These are phyloP conservation scores for Leguminivora glycinivorella DNA, from an alignment of 1,140 invertebrate species.

Conservation along the genomic window DNA sequence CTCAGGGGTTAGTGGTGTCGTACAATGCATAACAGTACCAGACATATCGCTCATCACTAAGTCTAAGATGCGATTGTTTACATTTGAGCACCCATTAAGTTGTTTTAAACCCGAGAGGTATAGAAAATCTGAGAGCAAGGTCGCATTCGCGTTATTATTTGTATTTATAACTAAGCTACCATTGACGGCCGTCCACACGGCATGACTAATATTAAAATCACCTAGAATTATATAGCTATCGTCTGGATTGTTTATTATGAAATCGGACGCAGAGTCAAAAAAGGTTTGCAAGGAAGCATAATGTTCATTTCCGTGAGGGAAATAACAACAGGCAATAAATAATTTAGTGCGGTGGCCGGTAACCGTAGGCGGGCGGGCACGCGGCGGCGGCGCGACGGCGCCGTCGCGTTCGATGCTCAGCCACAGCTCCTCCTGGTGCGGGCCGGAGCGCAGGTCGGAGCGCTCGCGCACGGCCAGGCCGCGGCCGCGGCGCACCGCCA, in stretches of 20 bases:
- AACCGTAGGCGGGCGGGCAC: not conserved
- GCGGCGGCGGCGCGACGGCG: not conserved
- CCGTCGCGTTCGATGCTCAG: not conserved
- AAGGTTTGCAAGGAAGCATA: not conserved
- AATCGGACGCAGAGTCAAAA: not conserved
- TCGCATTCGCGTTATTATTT: too few species aligned
- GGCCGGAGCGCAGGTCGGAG: not conserved
- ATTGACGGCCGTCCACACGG: too few species aligned
- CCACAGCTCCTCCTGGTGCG: not conserved
- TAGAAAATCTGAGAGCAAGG: not conserved
- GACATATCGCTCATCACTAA: too few species aligned
- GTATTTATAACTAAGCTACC: too few species aligned
- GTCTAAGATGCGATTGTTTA: too few species aligned
- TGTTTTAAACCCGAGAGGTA: not conserved
- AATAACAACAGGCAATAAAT: not conserved
- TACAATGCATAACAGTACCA: too few species aligned
- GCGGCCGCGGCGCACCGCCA: slow-evolving; percentile 1
- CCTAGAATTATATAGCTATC: not conserved
- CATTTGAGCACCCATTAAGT: not conserved
- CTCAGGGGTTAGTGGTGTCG: too few species aligned
- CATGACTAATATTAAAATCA: too few species aligned
- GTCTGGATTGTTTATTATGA: not conserved
- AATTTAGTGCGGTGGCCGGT: not conserved
- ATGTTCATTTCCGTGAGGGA: not conserved
- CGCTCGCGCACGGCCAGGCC: not conserved